Evolutionary conservation across 2,888 invertebrate species (phyloP).

Genomic region (Hydroisotoma schaefferi): DNA sequence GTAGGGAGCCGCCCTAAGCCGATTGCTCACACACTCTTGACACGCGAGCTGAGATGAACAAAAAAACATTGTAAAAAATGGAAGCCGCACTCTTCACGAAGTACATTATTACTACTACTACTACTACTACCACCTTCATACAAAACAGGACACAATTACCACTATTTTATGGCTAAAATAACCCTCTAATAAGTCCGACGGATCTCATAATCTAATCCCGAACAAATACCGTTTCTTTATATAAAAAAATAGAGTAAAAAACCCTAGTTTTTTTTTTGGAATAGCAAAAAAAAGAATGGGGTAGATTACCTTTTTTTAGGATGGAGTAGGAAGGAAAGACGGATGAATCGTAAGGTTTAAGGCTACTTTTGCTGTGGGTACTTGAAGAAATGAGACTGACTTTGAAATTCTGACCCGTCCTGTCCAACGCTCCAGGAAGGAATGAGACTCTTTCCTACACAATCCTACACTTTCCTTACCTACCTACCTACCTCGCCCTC

Average conservation of each 20-base stretch:
- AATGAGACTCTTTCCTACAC: no score
- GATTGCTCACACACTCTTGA: constrained; percentile 41
- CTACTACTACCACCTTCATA: neutral
- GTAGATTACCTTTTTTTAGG: no score
- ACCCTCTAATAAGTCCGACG: no score
- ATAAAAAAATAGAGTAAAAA: no score
- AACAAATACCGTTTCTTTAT: no score
- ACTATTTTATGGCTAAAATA: neutral
- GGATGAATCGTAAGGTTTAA: no score
- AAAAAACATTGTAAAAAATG: constrained; percentile 4
- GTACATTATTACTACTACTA: neutral
- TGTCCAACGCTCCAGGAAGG: neutral
- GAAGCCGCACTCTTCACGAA: constrained; percentile 1
- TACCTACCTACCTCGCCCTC: no score
- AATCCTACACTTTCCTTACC: no score
- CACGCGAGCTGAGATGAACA: constrained; percentile 31
- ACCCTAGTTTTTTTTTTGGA: no score
- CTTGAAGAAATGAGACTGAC: neutral
- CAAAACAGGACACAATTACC: neutral
- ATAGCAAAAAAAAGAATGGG: no score
- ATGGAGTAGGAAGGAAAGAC: no score
- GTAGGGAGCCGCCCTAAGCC: constrained; percentile 31
- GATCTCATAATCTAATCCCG: no score
- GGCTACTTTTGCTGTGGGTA: neutral
- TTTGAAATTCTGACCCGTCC: neutral